These are phyloP conservation scores for Cydia splendana DNA, from an alignment of 1,140 invertebrate genomes.

Conservation along the genomic window DNA sequence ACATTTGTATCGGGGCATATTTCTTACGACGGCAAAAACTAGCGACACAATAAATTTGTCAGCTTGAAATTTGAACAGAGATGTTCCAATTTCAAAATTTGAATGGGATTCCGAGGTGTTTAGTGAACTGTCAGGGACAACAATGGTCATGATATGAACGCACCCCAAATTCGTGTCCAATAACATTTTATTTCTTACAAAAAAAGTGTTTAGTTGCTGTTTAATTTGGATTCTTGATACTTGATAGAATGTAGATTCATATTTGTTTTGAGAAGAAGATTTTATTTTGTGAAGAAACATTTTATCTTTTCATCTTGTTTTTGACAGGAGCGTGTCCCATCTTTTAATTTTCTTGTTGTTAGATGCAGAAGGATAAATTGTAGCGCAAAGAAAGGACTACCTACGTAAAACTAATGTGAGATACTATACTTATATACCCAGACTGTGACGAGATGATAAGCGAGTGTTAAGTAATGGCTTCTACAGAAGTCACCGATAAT, in stretches of 20 bases:
- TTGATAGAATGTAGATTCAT: conserved; percentile 2
- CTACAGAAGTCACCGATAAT: no score
- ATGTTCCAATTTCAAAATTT: conserved; percentile 52
- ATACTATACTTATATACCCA: no score
- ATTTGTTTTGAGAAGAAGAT: background rate
- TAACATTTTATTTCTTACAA: conserved; percentile 41
- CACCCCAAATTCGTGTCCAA: conserved; percentile 43
- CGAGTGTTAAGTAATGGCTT: no score
- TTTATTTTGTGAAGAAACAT: conserved; percentile 1
- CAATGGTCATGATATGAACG: conserved; percentile 44
- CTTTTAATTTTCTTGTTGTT: background rate
- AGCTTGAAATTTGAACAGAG: conserved; percentile 45
- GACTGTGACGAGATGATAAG: no score
- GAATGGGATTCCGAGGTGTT: conserved; percentile 48
- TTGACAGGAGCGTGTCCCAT: background rate
- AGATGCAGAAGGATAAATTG: background rate
- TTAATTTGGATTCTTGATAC: conserved; percentile 28
- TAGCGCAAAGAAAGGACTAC: no score
- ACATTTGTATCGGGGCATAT: conserved; percentile 7
- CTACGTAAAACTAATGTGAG: no score
- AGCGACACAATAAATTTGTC: conserved; percentile 27
- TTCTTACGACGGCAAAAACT: conserved; percentile 18
- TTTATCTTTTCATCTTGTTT: background rate
- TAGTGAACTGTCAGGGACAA: conserved; percentile 53
- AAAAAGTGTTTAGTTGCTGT: conserved; percentile 31